Base-by-base conservation (phyloP, 2,797 vertebrate species). In the Lophius americanus region DNA sequence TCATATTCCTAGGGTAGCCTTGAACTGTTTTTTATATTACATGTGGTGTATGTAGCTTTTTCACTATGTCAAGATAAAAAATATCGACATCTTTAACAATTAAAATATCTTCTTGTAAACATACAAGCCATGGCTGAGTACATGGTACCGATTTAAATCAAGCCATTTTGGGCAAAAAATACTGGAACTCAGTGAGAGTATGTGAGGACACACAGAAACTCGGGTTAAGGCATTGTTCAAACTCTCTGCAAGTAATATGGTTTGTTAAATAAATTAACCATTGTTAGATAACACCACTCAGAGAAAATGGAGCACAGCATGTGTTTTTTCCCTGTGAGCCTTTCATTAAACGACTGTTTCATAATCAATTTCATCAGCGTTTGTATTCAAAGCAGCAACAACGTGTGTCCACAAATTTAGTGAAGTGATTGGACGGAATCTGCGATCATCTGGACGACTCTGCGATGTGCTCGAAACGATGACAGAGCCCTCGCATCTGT, bases 401-500 rank as follows among this genome's bases (percentile, higher is more conserved):
- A 9, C 53, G 9, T 73, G 51, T 44, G 48, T 65, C 62, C 50
- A 66, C 68, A 10, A 36, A 9, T 63, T 68, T 48, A 76, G 64
- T 49, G 61, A 51, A 69, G 23, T 49, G 62, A 68, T 32, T 61
- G 57, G 46, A 35, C 65, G 60, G 10, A 52, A 51, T 47, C n/a
- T 43, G 51, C 54, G 61, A 68, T 65, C 73, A 50, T 38, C 50
- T 61, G 59, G 63, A 67, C 55, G 48, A 64, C 38, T 37, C 38
- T 70, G 52, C 61, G 68, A 80, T 64, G 62, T 58, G 49, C 64
- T 67, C 61, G 77, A 23, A 78, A 58, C 50, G 73, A 72, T 86
- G 85, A 85, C 77, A 42, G 52, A 23, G 68, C 32, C 64, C 72
- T 72, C 66, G 70, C 73, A 77, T 52, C 61, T 79, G 81, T 78